Evolutionary conservation across 2,888 invertebrate genomes (phyloP).

Genomic region (Tenthredo mesomela): DNA sequence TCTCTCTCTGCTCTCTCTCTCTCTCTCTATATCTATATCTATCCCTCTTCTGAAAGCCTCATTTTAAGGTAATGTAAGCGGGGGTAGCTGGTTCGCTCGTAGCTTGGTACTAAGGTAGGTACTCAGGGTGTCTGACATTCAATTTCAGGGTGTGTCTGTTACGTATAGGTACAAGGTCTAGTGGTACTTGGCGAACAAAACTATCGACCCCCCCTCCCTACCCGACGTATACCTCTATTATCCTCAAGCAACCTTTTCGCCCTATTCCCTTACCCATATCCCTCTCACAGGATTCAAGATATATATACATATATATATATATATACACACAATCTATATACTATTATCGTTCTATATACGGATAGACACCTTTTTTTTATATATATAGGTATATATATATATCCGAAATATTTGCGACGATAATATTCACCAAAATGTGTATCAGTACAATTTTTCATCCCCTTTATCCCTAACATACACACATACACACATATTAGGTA

Average conservation of each 20-base stretch:
- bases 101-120: not conserved
- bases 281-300: slow-evolving; percentile 14
- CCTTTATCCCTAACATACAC: not conserved
- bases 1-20: too few species aligned
- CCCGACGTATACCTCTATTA: not conserved
- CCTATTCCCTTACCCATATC: not conserved
- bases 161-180: slow-evolving; percentile 14
- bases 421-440: slow-evolving; percentile 19
- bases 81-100: not conserved
- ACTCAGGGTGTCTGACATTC: slow-evolving; percentile 31
- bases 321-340: not conserved
- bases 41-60: not conserved
- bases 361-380: not conserved
- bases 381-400: not conserved
- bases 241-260: slow-evolving; percentile 26
- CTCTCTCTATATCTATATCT: not conserved
- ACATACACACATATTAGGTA: not conserved
- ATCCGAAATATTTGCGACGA: not conserved
- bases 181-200: slow-evolving; percentile 10
- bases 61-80: not conserved
- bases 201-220: not conserved
- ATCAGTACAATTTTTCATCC: slow-evolving; percentile 18
- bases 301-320: too few species aligned
- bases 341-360: not conserved
- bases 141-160: slow-evolving; percentile 25